Base-by-base conservation (phyloP, 2,797 vertebrate species). In the Urophycis tenuis region DNA sequence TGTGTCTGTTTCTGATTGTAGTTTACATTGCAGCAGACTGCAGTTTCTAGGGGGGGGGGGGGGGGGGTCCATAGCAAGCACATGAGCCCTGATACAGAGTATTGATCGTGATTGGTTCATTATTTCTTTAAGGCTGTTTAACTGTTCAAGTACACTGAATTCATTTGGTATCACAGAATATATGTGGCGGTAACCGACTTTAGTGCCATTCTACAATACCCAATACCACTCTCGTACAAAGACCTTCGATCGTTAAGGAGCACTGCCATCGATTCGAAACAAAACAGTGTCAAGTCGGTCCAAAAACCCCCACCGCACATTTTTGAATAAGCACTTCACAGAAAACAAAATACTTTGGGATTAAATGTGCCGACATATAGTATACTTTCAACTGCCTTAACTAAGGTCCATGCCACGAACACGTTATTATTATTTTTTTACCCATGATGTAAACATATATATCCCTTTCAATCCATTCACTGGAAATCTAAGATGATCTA, bases 61-160 rank as follows among this genome's bases (percentile, higher is more conserved):
- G 35, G 35, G 53, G 53, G 5, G 25, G 1, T 60, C 11, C 60
- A 67, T 29, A 67, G 25, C 60, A 29, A 29, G 60, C 60, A 67
- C 10, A 73, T 73, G 5, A 19, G 60, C 60, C 82, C 71, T 67
- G 14, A 49, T 49, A 29, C 11, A 3, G 80, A 82, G 71, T 71
- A 84, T 81, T 79, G 80, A 84, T 84, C 78, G 76, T 78, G 60
- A 67, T 67, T 29, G 8, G 25, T 67, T 67, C 60, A 29, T 29
- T 67, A 67, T 53, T 73, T 79, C 72, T 71, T n/a, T 86, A 88
- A 90, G 87, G 87, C 87, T 79, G 83, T 78, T 74, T 72, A 79
- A 82, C 78, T 81, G 53, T 91, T 89, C 81, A 87, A 88, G 85
- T 85, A 88, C 75, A 81, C n/a, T 76, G 70, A 82, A 78, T 80